Evolutionary conservation across 2,113 vertebrate genomes (phyloP), one percentile per base, ranked within the genome.

Genomic region (Zootoca vivipara): DNA sequence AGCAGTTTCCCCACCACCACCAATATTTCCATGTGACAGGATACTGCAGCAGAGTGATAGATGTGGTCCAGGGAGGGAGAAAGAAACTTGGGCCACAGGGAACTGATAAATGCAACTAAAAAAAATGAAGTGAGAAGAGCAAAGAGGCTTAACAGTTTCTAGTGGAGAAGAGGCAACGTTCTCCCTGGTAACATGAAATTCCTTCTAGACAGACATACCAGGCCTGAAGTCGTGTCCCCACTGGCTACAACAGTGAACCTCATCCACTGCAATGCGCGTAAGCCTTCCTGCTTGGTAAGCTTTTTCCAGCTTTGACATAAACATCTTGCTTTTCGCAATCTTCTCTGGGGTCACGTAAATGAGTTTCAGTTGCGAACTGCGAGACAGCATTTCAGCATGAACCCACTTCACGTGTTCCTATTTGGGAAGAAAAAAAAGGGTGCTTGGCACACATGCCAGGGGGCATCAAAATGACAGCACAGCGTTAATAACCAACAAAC

Each of bases 181-280:
- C 18, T 20, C 16, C 20, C 64, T 80, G 12, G 1, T 15, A 22
- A 46, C 7, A 5, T 73, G 9, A 26, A 40, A 33, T 72, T 24
- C 38, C 20, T 89, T 88, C 82, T 33, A 75, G 74, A 80, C 0
- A 15, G 42, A 62, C 95, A 82, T 95, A 99, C 99, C 99, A 69
- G 98, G 98, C 93, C 99, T 97, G 97, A 99, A 99, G 92, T 99
- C 99, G 0, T 99, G 99, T 3, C 99, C 99, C 99, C 99, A 99
- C 56, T 99, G 99, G 90, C 99, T 99, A 90, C 99, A 99, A 94
- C 99, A 99, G 46, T 99, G 99, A 85, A 99, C 99, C 92, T 99
- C 99, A 33, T 99, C 99, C 77, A 99, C 98, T 2, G 99, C 98
- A 0, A 99, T 96, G 1, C 97, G 98, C 62, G 97, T 95, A 18